Percentiles rank a stretch among this genome's conserved stretches.
These are phyloP conservation scores for Perognathus longimembris DNA, from an alignment of 2,113 vertebrate genomes.

Conservation along the genomic window DNA sequence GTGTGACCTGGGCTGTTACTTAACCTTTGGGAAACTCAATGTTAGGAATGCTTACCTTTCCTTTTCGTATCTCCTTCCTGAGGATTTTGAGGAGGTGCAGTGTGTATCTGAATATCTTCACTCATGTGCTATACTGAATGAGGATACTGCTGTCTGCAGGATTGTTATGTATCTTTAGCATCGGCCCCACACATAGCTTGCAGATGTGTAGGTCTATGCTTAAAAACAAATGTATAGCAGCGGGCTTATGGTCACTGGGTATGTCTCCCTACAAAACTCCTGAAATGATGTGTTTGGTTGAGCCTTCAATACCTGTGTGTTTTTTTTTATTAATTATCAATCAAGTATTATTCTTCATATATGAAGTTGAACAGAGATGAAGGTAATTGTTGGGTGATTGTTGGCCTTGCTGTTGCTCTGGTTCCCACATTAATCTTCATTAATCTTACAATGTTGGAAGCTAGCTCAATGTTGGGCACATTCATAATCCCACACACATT, in stretches of 20 bases:
- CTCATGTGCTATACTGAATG: no score
- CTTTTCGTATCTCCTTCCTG: neutral
- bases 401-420: neutral
- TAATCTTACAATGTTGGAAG: constrained; percentile 11
- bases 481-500: neutral
- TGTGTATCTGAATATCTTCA: neutral
- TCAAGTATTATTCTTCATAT: neutral
- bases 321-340: neutral
- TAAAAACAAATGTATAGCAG: neutral
- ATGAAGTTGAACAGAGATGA: neutral
- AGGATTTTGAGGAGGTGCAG: neutral
- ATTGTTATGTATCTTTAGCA: neutral
- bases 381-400: neutral
- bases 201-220: fast-evolving
- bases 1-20: neutral
- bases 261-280: neutral
- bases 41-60: neutral
- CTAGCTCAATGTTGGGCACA: neutral
- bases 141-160: neutral
- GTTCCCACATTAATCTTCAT: neutral
- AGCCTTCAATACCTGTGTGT: neutral
- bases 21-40: constrained; percentile 3
- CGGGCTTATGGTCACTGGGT: neutral
- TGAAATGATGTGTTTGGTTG: neutral
- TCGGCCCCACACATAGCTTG: neutral